Conservation (phyloP, 1,140 invertebrate genomes). For the Nebria ingens region DNA sequence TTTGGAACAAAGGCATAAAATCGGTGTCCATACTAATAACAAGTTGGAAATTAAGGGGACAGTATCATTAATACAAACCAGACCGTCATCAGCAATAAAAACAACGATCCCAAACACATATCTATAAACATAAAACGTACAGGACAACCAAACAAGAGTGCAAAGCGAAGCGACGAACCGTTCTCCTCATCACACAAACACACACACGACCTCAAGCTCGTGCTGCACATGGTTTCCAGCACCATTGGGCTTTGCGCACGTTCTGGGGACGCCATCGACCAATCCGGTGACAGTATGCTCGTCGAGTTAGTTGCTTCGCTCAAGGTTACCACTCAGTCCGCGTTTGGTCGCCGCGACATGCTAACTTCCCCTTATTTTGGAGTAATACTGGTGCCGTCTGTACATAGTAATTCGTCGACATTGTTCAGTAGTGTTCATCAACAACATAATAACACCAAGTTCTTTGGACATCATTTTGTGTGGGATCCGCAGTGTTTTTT, state of each 20-base stretch:
- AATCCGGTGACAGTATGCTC: neutral
- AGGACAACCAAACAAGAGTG: neutral
- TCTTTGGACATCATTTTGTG: constrained; percentile 24
- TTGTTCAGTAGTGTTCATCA: neutral
- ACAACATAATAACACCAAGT: constrained; percentile 19
- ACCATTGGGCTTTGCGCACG: neutral
- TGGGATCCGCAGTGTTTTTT: constrained; percentile 26
- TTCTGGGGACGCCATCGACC: neutral
- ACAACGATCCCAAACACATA: neutral
- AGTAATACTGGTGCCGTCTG: constrained; percentile 3
- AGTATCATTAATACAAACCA: constrained; percentile 6
- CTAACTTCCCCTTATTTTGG: constrained; percentile 6
- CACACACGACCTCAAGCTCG: no score
- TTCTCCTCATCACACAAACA: no score
- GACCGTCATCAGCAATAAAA: constrained; percentile 8
- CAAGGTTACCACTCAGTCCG: neutral
- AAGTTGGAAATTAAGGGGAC: neutral
- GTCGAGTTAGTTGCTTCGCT: neutral
- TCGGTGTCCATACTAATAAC: neutral
- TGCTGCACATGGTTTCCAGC: neutral
- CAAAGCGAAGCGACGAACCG: neutral
- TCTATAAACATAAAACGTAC: neutral
- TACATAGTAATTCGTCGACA: neutral
- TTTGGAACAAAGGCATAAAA: neutral
- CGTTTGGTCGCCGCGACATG: constrained; percentile 1